Base-by-base conservation (phyloP, 2,797 vertebrate species). In the Australoheros facetus region DNA sequence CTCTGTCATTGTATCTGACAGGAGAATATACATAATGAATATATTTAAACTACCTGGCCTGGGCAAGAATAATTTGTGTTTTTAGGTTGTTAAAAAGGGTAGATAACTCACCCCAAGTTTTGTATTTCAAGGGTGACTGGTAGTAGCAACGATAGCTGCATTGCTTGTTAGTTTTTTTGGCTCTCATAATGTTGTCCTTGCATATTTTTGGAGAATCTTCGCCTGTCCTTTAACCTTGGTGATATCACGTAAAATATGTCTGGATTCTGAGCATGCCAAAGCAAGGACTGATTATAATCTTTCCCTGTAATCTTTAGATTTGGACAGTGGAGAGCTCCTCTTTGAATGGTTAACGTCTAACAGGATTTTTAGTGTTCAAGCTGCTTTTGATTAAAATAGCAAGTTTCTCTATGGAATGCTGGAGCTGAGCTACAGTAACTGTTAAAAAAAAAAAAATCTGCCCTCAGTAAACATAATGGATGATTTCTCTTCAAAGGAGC, bases 391-490 rank as follows among this genome's bases (percentile, higher is more conserved):
- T 91, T 90, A 83, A 82, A 88, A 87, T 82, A 73, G 76, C 74
- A 81, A 71, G 62, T 88, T 91, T 88, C 75, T 84, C 77, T 42
- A 28, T 73, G 80, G 76, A 90, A 81, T 80, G 70, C 83, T 78
- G 75, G 75, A 83, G 62, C 82, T 72, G 73, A 88, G 85, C 84
- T 88, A 71, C 83, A 87, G 79, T 79, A 85, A 89, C 80, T 78
- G 88, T 87, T 80, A 32, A 85, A 91, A 34, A 34, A 34, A 34
- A 34, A 34, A 83, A 85, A 86, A 83, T 86, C 82, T 88, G 84
- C 85, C 89, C 90, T 92, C 89, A 88, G 90, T 94, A 94, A 94
- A 95, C 89, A 92, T 93, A 95, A 94, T 91, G 90, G 92, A 93
- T 91, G 91, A 93, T 91, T 91, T 93, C 89, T 91, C 92, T 94